Percentiles rank a stretch among this genome's conserved stretches.
These are phyloP conservation scores for Conistra vaccinii DNA, from an alignment of 2,888 invertebrate genomes.

Conservation along the genomic window DNA sequence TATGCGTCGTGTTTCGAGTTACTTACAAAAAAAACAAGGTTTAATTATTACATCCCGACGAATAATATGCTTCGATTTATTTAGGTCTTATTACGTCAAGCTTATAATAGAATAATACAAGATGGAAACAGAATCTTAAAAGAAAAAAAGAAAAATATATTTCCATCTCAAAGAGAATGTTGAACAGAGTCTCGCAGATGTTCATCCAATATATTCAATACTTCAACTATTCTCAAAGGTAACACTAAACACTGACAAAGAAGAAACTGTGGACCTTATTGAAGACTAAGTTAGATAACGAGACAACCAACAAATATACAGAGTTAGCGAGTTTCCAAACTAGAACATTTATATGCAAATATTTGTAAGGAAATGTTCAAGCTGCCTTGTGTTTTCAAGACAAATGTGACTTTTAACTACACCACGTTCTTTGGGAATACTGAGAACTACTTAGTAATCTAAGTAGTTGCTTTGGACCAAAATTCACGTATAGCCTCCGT, in stretches of 20 bases:
- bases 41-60: neutral
- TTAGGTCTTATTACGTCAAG: neutral
- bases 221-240: conserved; percentile 12
- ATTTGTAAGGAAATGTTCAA: conserved; percentile 56
- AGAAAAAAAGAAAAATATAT: conserved; percentile 16
- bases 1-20: neutral
- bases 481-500: no score
- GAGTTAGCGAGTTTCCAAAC: conserved; percentile 53
- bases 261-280: conserved; percentile 25
- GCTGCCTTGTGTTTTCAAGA: conserved; percentile 51
- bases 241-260: conserved; percentile 16
- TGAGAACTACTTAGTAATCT: conserved; percentile 17
- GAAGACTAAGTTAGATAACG: conserved; percentile 45
- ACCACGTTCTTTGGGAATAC: conserved; percentile 20
- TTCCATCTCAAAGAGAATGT: conserved; percentile 29
- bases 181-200: conserved; percentile 7
- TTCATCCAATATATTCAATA: conserved; percentile 37
- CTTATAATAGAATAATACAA: conserved; percentile 13
- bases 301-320: conserved; percentile 35
- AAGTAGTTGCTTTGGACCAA: no score
- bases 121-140: conserved; percentile 3
- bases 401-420: conserved; percentile 58
- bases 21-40: neutral
- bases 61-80: neutral
- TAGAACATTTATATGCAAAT: conserved; percentile 70